Evolutionary conservation across 2,888 invertebrate species (phyloP).

Genomic region (Calameuta pallipes): DNA sequence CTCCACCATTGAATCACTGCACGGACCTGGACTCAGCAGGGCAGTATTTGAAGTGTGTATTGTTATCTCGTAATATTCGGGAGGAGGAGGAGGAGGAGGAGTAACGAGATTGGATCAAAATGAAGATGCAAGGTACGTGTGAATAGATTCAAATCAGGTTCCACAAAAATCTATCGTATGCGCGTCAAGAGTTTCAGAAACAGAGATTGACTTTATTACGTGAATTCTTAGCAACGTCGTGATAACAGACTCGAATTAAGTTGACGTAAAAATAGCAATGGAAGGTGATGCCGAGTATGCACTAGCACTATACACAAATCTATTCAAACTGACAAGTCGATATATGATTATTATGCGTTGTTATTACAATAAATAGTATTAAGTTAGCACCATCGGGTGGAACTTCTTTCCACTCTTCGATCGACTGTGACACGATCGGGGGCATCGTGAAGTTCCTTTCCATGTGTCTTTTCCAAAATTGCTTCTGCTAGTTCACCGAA

Average conservation of each 20-base stretch:
- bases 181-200: constrained; percentile 3
- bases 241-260: background rate
- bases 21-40: too few species aligned
- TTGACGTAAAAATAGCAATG: constrained; percentile 27
- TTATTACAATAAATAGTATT: constrained; percentile 38
- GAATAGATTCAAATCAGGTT: constrained; percentile 28
- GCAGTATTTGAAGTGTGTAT: too few species aligned
- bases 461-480: constrained; percentile 91
- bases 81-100: too few species aligned
- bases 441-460: constrained; percentile 83
- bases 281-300: constrained; percentile 30
- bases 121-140: constrained; percentile 23
- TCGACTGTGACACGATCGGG: constrained; percentile 79
- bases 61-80: too few species aligned
- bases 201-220: constrained; percentile 10
- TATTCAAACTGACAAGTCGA: constrained; percentile 41
- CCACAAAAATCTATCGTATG: constrained; percentile 14
- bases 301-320: constrained; percentile 53
- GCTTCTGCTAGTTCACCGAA: constrained; percentile 95
- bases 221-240: constrained; percentile 12
- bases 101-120: too few species aligned
- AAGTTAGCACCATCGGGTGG: constrained; percentile 72
- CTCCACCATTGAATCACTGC: too few species aligned
- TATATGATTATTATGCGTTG: constrained; percentile 20
- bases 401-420: constrained; percentile 75